phyloP scores from a whole-genome alignment of 1,140 invertebrate species.

The Brachionus asplanchnoidis region DNA sequence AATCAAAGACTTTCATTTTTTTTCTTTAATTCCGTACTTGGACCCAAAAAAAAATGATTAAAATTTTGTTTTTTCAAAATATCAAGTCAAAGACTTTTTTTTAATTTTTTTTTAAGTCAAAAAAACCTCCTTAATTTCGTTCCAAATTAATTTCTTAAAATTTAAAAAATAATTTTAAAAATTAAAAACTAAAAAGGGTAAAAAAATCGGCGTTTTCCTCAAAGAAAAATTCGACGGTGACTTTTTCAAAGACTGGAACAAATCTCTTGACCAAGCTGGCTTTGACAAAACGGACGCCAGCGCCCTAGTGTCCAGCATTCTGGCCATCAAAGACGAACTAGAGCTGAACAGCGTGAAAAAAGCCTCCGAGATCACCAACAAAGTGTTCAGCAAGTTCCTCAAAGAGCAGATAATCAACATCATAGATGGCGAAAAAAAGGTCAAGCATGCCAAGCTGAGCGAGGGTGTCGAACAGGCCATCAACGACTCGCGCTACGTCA shows the following conservation, averaged over 20 bases:
- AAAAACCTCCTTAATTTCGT: too few relatives aligned
- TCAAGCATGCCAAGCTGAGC: conserved; percentile 82
- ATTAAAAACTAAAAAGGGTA: background rate
- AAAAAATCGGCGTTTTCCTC: conserved; percentile 23
- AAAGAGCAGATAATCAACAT: conserved; percentile 98
- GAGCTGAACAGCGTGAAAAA: conserved; percentile 89
- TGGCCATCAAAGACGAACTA: conserved; percentile 88
- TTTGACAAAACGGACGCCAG: conserved; percentile 67
- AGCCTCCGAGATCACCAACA: conserved; percentile 82
- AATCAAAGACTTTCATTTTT: too few relatives aligned
- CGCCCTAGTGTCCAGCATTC: conserved; percentile 73
- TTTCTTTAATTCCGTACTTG: too few relatives aligned
- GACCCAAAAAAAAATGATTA: too few relatives aligned
- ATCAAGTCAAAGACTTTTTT: too few relatives aligned
- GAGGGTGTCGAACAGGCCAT: conserved; percentile 83
- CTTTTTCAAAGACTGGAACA: conserved; percentile 42
- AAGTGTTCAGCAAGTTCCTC: conserved; percentile 91
- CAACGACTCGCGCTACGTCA: conserved; percentile 80
- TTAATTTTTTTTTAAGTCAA: too few relatives aligned
- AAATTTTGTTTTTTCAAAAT: too few relatives aligned
- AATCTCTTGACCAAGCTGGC: background rate
- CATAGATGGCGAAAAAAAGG: conserved; percentile 87
- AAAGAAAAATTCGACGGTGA: conserved; percentile 40
- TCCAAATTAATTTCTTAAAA: too few relatives aligned
- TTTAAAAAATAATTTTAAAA: too few relatives aligned